phyloP scores from a whole-genome alignment of 2,113 vertebrate genomes.

The Pollachius pollachius region DNA sequence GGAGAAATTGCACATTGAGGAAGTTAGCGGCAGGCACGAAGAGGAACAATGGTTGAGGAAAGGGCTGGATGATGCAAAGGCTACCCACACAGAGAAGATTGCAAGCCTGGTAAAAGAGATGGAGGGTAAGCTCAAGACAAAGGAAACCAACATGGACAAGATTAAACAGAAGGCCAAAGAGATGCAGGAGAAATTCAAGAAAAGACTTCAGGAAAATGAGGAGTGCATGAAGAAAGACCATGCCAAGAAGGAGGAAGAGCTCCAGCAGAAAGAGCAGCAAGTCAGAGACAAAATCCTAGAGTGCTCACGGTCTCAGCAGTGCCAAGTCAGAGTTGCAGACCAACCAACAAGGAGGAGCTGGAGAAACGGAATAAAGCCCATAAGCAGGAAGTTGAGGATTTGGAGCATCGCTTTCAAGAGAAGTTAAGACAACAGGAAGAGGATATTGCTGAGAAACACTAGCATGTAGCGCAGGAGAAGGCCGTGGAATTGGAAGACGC shows the following conservation, averaged over 20 bases:
- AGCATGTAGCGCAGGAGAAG: conserved; percentile 78
- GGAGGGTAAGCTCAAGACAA: conserved; percentile 82
- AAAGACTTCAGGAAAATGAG: conserved; percentile 85
- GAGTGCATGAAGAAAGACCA: conserved; percentile 83
- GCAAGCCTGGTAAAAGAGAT: conserved; percentile 70
- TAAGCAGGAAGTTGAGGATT: conserved; percentile 70
- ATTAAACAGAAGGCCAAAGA: conserved; percentile 85
- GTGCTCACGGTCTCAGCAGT: conserved; percentile 80
- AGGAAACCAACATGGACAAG: conserved; percentile 86
- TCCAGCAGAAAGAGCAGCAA: conserved; percentile 85
- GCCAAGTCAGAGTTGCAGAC: conserved; percentile 81
- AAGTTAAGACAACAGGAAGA: conserved; percentile 79
- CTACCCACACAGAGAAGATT: conserved; percentile 72
- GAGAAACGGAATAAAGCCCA: conserved; percentile 75
- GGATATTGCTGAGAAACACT: conserved; percentile 79
- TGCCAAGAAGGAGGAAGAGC: conserved; percentile 81
- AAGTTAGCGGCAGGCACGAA: conserved; percentile 68
- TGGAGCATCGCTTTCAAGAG: conserved; percentile 72
- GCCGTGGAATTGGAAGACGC: conserved; percentile 76
- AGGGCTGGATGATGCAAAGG: conserved; percentile 75
- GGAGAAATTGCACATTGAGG: conserved; percentile 68
- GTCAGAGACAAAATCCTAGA: conserved; percentile 85
- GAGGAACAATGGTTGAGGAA: conserved; percentile 67
- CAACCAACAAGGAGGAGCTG: conserved; percentile 86
- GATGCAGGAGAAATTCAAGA: conserved; percentile 85